phyloP scores from a whole-genome alignment of 2,888 invertebrate genomes.

The Julus scanicus region DNA sequence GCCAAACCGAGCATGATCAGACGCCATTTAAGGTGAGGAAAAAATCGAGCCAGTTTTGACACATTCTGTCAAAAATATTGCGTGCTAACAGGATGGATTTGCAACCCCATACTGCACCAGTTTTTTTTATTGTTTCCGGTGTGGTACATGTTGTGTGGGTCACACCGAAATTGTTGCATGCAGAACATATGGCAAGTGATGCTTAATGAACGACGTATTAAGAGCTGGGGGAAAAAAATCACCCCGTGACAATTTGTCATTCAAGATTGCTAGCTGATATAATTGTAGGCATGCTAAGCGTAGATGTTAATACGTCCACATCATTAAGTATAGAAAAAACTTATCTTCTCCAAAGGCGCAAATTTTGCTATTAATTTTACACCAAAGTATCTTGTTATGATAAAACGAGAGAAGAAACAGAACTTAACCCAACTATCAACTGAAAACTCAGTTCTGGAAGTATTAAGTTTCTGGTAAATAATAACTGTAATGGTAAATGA shows the following conservation, averaged over 20 bases:
- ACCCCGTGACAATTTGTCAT: constrained; percentile 30
- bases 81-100: not conserved
- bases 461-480: too few species aligned
- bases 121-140: constrained; percentile 43
- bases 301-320: not conserved
- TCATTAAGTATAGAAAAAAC: too few species aligned
- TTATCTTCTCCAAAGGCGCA: not conserved
- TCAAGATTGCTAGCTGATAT: not conserved
- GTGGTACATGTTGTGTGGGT: not conserved
- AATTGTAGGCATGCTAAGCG: not conserved
- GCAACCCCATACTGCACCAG: not conserved
- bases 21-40: not conserved
- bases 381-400: not conserved
- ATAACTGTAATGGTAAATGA: too few species aligned
- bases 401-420: too few species aligned
- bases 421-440: too few species aligned
- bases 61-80: not conserved
- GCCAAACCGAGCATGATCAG: not conserved
- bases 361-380: not conserved
- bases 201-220: constrained; percentile 36
- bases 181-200: constrained; percentile 31
- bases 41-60: not conserved
- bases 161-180: not conserved
- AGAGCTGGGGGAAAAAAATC: not conserved
- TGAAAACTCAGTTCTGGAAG: too few species aligned